Conservation (phyloP, 2,113 vertebrate genomes). For the Melanotaenia duboulayi region DNA sequence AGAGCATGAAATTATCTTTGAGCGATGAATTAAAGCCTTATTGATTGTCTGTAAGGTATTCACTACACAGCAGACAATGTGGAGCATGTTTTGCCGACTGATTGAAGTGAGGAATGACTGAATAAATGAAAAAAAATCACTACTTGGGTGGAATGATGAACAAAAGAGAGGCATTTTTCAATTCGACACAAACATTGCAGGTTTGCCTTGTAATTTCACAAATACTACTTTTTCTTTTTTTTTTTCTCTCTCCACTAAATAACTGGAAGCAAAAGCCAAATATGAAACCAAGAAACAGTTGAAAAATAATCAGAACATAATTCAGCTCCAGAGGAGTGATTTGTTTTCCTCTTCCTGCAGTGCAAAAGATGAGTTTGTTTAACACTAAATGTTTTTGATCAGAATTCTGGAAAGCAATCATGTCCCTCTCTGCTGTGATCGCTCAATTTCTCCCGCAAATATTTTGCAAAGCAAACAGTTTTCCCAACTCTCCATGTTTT, state of each 20-base stretch:
- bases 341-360: slow-evolving; percentile 1
- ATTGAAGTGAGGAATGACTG: slow-evolving; percentile 37
- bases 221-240: background rate
- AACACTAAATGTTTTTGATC: slow-evolving; percentile 12
- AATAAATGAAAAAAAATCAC: slow-evolving; percentile 42
- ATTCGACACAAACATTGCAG: background rate
- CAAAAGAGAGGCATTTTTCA: background rate
- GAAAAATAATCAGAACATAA: slow-evolving; percentile 17
- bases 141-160: slow-evolving; percentile 16
- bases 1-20: slow-evolving; percentile 82
- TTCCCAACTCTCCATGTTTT: background rate
- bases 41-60: slow-evolving; percentile 76
- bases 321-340: background rate
- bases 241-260: background rate
- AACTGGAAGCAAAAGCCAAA: background rate
- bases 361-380: slow-evolving; percentile 7
- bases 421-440: background rate
- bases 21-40: slow-evolving; percentile 77
- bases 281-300: slow-evolving; percentile 2
- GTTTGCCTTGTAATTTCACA: slow-evolving; percentile 23
- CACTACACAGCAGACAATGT: slow-evolving; percentile 61
- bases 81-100: slow-evolving; percentile 52
- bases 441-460: background rate
- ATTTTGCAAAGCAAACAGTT: background rate
- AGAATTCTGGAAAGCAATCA: slow-evolving; percentile 4